Evolutionary conservation across 2,113 vertebrate species (phyloP).

Genomic region (Gobius niger): DNA sequence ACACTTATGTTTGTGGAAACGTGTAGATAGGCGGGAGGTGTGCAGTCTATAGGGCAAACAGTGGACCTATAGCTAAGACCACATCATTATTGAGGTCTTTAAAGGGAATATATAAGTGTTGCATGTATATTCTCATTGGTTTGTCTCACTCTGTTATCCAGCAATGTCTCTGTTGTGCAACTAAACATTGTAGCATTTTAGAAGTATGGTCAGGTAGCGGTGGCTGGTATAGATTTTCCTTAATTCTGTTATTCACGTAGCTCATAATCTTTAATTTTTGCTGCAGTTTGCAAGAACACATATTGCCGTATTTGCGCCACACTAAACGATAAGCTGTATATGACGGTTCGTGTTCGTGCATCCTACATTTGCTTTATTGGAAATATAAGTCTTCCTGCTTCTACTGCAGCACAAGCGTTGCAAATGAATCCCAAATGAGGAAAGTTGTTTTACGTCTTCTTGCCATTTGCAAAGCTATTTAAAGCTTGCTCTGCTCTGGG

Average conservation of each 20-base stretch:
- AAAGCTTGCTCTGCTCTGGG: neutral
- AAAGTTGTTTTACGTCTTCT: conserved; percentile 2
- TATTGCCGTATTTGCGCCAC: no score
- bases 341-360: neutral
- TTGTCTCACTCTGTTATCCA: no score
- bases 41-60: conserved; percentile 15
- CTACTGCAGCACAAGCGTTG: no score
- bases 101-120: conserved; percentile 3
- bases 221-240: no score
- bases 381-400: no score
- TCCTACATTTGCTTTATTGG: no score
- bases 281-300: no score
- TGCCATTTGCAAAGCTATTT: neutral
- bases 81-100: neutral
- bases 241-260: no score
- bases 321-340: neutral
- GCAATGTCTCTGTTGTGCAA: neutral
- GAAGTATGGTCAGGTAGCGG: no score
- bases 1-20: conserved; percentile 20
- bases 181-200: no score
- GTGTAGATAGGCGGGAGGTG: conserved; percentile 25
- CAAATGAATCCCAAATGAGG: conserved; percentile 5
- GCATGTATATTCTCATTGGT: no score
- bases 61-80: neutral
- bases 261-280: no score